Evolutionary conservation across 2,797 vertebrate species (phyloP).

Genomic region (Diceros bicornis): DNA sequence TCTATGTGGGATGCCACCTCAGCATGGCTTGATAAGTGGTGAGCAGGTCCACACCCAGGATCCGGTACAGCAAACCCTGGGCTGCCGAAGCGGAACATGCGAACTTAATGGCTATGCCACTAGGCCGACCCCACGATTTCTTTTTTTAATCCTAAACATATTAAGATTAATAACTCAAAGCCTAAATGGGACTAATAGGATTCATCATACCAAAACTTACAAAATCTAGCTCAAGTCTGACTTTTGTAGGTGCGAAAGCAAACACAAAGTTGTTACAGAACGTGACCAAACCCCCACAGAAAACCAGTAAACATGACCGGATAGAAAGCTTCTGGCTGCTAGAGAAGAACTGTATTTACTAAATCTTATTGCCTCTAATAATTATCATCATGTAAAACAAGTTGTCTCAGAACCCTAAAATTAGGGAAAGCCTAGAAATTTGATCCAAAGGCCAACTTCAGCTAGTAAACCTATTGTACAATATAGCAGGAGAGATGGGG

Average conservation of each 20-base stretch:
- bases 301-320: background rate
- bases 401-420: background rate
- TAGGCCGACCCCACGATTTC: background rate
- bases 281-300: background rate
- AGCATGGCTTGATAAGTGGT: no score
- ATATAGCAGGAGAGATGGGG: background rate
- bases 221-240: conserved; percentile 8
- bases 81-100: no score
- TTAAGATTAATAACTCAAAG: conserved; percentile 58
- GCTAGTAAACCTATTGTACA: background rate
- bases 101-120: no score
- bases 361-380: background rate
- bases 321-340: background rate
- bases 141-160: background rate
- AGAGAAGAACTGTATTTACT: background rate
- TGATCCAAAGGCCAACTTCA: background rate
- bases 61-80: no score
- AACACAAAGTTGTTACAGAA: background rate
- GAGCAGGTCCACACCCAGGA: no score
- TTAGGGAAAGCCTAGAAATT: background rate
- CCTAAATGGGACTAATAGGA: background rate
- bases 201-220: background rate
- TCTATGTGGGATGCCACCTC: no score
- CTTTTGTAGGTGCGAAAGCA: background rate
- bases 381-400: background rate